A percentile compares a stretch with the other conserved stretches of the same genome.
Evolutionary conservation across 2,113 vertebrate genomes (phyloP).

Genomic region (Agapornis roseicollis): DNA sequence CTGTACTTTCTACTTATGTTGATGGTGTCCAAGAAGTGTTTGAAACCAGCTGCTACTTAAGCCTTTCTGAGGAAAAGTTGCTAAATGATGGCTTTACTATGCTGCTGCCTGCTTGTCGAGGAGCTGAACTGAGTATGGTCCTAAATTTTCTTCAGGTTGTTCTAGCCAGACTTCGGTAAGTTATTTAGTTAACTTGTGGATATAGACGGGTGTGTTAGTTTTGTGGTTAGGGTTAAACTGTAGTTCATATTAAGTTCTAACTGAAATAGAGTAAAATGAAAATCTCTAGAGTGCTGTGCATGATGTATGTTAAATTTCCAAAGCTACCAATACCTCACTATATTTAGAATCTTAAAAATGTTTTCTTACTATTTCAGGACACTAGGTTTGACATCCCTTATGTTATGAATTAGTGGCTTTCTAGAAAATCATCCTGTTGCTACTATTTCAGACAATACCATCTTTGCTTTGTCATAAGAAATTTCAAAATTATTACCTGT

Average conservation of each 20-base stretch:
- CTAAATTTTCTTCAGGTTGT: conserved; percentile 86
- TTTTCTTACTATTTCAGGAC: neutral
- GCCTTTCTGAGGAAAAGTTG: conserved; percentile 90
- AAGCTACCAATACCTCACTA: neutral
- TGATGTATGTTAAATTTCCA: neutral
- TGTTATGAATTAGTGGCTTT: neutral
- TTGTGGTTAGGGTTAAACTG: neutral
- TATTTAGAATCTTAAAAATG: neutral
- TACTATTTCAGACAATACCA: neutral
- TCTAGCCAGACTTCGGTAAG: conserved; percentile 89
- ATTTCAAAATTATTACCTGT: neutral
- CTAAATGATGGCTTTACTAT: conserved; percentile 93
- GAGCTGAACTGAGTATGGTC: conserved; percentile 83
- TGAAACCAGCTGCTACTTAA: conserved; percentile 83
- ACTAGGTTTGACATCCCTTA: neutral
- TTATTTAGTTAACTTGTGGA: neutral
- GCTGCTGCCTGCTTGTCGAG: conserved; percentile 89
- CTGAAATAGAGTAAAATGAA: neutral
- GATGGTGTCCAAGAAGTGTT: conserved; percentile 93
- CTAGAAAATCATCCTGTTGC: neutral
- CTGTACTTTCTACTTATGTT: conserved; percentile 86
- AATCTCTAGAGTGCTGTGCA: neutral
- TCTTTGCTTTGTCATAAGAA: neutral
- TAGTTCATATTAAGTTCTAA: neutral
- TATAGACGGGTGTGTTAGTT: neutral